These are phyloP conservation scores for Hapalemur alaotrensis DNA, from an alignment of 2,797 vertebrate species.

Conservation along the genomic window DNA sequence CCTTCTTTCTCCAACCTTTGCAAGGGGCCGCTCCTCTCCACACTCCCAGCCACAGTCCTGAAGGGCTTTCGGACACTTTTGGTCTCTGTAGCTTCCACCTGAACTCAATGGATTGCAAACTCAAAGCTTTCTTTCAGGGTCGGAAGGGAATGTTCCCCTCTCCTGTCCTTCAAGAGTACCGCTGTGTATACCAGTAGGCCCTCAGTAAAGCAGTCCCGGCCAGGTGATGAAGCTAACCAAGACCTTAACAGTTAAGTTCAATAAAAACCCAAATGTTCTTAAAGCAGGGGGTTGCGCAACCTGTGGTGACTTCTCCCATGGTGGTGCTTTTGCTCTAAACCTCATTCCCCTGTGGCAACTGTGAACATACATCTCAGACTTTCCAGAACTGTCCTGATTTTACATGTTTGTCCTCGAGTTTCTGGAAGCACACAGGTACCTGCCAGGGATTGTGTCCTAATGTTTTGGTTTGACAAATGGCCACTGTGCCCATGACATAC, in stretches of 20 bases:
- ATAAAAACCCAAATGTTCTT: constrained; percentile 50
- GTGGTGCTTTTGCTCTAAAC: constrained; percentile 26
- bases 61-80: background rate
- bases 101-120: background rate
- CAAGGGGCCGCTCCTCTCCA: background rate
- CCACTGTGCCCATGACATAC: constrained; percentile 24
- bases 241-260: constrained; percentile 49
- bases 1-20: background rate
- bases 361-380: constrained; percentile 33
- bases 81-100: background rate
- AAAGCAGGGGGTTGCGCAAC: constrained; percentile 2
- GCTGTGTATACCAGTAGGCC: background rate
- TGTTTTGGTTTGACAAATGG: constrained; percentile 37
- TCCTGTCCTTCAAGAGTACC: background rate
- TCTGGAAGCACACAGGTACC: constrained; percentile 49
- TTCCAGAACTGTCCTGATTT: constrained; percentile 48
- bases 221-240: background rate
- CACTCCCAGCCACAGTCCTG: background rate
- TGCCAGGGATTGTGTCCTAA: constrained; percentile 21
- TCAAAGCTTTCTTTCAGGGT: background rate
- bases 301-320: background rate
- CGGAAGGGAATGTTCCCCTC: background rate
- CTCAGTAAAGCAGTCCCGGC: background rate
- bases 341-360: constrained; percentile 4
- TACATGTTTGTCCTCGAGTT: constrained; percentile 23